phyloP scores from a whole-genome alignment of 2,797 vertebrate genomes.

The Chloroceryle amazona region DNA sequence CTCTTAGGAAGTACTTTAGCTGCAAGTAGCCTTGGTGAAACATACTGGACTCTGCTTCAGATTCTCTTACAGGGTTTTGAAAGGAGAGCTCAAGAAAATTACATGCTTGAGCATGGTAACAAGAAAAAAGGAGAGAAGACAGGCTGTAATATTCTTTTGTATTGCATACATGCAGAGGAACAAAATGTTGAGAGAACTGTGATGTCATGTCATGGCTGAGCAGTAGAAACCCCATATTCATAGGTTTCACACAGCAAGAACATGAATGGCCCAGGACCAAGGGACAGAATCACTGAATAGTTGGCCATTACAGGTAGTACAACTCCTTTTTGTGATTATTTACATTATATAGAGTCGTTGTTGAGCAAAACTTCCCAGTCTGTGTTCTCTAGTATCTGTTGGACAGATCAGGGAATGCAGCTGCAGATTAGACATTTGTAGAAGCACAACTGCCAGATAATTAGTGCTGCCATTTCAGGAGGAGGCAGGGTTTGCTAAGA shows the following conservation, averaged over 20 bases:
- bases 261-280: background rate
- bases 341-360: background rate
- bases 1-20: background rate
- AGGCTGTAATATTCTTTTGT: background rate
- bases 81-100: background rate
- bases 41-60: background rate
- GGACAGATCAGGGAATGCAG: background rate
- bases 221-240: background rate
- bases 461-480: background rate
- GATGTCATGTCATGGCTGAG: background rate
- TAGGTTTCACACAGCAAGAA: background rate
- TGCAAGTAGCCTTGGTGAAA: background rate
- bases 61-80: background rate
- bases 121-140: background rate
- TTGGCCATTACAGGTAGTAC: background rate
- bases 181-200: background rate
- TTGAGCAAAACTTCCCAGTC: background rate
- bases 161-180: background rate
- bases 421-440: background rate
- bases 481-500: background rate
- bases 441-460: background rate
- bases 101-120: accelerated
- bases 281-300: background rate
- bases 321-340: background rate
- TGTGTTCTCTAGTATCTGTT: background rate